Base-by-base conservation (phyloP, 2,113 vertebrate genomes). In the Emydocephalus ijimae region DNA sequence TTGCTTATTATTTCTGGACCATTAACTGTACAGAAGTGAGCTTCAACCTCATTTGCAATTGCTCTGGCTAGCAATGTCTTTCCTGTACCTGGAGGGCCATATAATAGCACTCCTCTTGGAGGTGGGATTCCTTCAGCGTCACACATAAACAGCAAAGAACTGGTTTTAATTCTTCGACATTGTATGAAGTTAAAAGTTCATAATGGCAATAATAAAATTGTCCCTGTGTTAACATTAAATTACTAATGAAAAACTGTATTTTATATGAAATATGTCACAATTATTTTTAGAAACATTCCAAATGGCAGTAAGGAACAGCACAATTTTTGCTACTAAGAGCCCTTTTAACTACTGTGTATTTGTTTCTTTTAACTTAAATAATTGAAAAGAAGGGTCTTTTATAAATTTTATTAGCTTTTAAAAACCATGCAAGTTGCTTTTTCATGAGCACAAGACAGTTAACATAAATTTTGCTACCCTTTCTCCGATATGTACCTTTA, bases 1-100 rank as follows among this genome's bases (percentile, higher is more conserved):
- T 99, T 99, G 99, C 99, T 99, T 97, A 99, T 98, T 96, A 99
- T 98, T 97, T 99, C 99, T 26, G 99, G 99, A 26, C 99, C 99
- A 14, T 99, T 99, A 97, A 99, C 99, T 56, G 99, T 97, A 0
- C 96, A 98, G 97, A 99, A 97, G 5, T 98, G 97, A 93, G 98
- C 99, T 23, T 98, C 98, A 7, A 98, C 97, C 97, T 99, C 99
- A 88, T 97, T 98, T 93, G 99, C 99, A 24, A 99, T 96, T 91
- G 99, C 99, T 96, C 98, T 98, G 92, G 98, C 99, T 93, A 99
- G 99, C 98, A 99, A 97, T 0, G 99, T 99, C 96, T 99, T 99
- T 39, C 99, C 99, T 0, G 99, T 99, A 39, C 99, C 99, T 0
- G 99, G 99, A 18, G 99, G 99, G 0, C 99, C 99, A 6, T 98